Evolutionary conservation across 2,888 invertebrate species (phyloP).

Genomic region (Seira musarum): DNA sequence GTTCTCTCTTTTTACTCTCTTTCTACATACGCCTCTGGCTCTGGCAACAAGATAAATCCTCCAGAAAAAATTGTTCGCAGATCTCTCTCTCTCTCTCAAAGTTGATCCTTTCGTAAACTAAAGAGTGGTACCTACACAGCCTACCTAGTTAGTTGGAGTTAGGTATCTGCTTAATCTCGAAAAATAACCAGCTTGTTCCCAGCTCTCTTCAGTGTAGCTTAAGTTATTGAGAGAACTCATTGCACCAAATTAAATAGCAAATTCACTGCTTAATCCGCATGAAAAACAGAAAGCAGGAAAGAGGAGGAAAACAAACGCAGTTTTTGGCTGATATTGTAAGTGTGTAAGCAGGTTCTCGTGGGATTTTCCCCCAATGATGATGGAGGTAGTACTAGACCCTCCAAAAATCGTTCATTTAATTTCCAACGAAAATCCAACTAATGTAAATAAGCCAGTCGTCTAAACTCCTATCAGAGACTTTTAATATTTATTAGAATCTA

Average conservation of each 20-base stretch:
- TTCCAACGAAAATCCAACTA: no score
- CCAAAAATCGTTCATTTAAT: no score
- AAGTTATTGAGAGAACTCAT: slow-evolving; percentile 40
- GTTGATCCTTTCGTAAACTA: neutral
- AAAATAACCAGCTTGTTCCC: neutral
- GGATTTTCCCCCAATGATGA: neutral
- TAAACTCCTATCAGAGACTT: no score
- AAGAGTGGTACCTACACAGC: neutral
- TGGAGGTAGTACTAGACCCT: neutral
- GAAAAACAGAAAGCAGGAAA: neutral
- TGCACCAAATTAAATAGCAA: neutral
- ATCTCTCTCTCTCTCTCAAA: slow-evolving; percentile 32
- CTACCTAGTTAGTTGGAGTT: no score
- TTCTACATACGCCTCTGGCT: neutral
- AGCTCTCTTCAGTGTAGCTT: slow-evolving; percentile 10
- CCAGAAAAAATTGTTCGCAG: slow-evolving; percentile 34
- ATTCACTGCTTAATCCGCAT: neutral
- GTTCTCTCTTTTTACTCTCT: slow-evolving; percentile 24
- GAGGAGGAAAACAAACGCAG: neutral
- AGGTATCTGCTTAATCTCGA: neutral
- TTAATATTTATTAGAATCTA: no score
- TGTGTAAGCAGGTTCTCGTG: neutral
- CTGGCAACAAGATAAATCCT: slow-evolving; percentile 51
- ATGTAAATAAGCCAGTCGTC: no score
- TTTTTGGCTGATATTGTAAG: neutral